These are phyloP conservation scores for Phyllotis vaccarum DNA, from an alignment of 2,797 vertebrate species.

Conservation along the genomic window DNA sequence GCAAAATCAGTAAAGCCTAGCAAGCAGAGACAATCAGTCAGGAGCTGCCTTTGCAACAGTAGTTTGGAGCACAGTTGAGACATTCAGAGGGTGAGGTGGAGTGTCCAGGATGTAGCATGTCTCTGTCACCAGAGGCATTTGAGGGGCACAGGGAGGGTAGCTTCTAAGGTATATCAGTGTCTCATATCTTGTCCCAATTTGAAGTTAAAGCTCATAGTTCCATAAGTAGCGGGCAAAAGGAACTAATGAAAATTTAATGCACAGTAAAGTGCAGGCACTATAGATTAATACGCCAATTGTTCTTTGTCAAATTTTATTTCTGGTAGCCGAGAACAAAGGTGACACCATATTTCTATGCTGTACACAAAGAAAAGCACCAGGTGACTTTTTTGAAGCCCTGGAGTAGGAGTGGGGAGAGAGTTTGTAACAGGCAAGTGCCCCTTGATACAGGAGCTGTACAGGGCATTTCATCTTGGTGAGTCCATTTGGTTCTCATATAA, in stretches of 20 bases:
- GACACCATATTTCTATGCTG: not conserved
- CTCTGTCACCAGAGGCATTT: not conserved
- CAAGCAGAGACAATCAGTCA: not conserved
- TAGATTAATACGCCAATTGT: not conserved
- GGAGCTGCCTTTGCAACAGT: not conserved
- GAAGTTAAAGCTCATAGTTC: not conserved
- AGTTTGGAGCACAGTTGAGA: not conserved
- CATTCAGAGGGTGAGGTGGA: not conserved
- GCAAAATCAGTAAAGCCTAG: not conserved
- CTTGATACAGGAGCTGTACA: not conserved
- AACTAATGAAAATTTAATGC: not conserved
- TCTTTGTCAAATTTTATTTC: constrained; percentile 27
- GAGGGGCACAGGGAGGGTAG: not conserved
- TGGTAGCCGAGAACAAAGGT: not conserved
- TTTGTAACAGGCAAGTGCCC: not conserved
- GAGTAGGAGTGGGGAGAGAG: not conserved
- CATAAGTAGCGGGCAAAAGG: not conserved
- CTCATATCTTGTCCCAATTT: not conserved
- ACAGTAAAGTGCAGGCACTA: not conserved
- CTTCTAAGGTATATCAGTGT: not conserved
- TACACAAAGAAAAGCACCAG: not conserved
- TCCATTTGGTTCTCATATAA: not conserved
- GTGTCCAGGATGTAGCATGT: too few relatives aligned
- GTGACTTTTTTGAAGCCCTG: not conserved
- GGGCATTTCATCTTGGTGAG: not conserved